These are phyloP conservation scores for Nansenia antarctica DNA, from an alignment of 2,113 vertebrate species.

Conservation along the genomic window DNA sequence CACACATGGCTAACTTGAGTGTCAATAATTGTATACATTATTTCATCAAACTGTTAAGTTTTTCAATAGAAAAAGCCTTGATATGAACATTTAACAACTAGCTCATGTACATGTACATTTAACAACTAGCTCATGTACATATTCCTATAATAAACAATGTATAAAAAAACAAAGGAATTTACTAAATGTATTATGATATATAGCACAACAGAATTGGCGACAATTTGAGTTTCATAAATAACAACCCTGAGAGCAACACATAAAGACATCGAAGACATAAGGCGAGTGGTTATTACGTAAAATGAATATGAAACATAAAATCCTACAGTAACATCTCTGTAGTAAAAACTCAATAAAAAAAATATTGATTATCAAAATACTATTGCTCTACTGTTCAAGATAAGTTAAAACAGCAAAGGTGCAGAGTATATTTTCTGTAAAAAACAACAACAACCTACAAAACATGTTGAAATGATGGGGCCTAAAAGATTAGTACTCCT, in stretches of 20 bases:
- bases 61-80: too few relatives aligned
- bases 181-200: not conserved
- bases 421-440: slow-evolving; percentile 1
- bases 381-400: slow-evolving; percentile 14
- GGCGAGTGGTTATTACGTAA: not conserved
- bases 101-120: not conserved
- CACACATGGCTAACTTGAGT: not conserved
- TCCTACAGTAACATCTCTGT: too few relatives aligned
- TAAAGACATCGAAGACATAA: not conserved
- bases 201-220: not conserved
- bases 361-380: slow-evolving; percentile 2
- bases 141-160: too few relatives aligned
- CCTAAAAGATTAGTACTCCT: slow-evolving; percentile 53
- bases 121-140: not conserved
- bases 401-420: not conserved
- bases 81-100: too few relatives aligned
- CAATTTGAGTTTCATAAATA: not conserved
- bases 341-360: not conserved
- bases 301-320: not conserved
- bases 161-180: not conserved
- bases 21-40: too few relatives aligned
- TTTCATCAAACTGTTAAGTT: too few relatives aligned
- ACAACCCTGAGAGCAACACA: slow-evolving; percentile 32
- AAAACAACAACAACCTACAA: slow-evolving; percentile 1
- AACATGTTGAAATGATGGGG: not conserved